Evolutionary conservation across 1,140 invertebrate genomes (phyloP), one percentile per base, ranked within the genome.

Genomic region (Carposina sasakii): DNA sequence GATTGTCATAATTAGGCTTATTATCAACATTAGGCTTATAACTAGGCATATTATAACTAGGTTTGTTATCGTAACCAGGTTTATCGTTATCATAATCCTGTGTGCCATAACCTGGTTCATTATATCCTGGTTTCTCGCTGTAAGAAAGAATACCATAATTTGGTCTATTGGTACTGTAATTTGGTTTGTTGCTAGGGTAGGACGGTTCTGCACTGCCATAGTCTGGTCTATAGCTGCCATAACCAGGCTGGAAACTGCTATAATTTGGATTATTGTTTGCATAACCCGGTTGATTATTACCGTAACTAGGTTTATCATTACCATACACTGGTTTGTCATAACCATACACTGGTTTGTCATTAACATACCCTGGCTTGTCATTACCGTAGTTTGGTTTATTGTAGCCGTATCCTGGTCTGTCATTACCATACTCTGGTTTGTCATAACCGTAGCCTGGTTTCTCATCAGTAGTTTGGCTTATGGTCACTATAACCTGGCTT

Each of bases 321-420:
- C 40, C 50, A 26, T 44, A 41, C 2, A 34, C 33, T 2, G 58
- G 63, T 37, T 34, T 56, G 8, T 63, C 34, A 41, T 31, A 34
- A 24, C 40, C 23, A 16, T 44, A 39, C 8, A 23, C 8, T 13
- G 40, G 28, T 22, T 42, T 22, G 39, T 31, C 47, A 52, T 54
- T 28, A 2, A 17, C 17, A 15, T 28, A 6, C 6, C 15, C 16
- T 26, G 51, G 51, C 10, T 15, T 44, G 1, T 52, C 39, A 17
- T 36, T 34, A 21, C 26, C 23, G 19, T 53, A 26, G 16, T 20
- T 28, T 13, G 53, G 47, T 40, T 34, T 51, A 16, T 36, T 31
- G 15, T 31, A 16, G 16, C 10, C 24, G 34, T 60, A 57, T 16
- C 43, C 46, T 23, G 57, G 23, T 46, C 45, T 47, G 22, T 48